Base-by-base conservation (phyloP, 1,140 invertebrate genomes). In the Leptopilina boulardi region DNA sequence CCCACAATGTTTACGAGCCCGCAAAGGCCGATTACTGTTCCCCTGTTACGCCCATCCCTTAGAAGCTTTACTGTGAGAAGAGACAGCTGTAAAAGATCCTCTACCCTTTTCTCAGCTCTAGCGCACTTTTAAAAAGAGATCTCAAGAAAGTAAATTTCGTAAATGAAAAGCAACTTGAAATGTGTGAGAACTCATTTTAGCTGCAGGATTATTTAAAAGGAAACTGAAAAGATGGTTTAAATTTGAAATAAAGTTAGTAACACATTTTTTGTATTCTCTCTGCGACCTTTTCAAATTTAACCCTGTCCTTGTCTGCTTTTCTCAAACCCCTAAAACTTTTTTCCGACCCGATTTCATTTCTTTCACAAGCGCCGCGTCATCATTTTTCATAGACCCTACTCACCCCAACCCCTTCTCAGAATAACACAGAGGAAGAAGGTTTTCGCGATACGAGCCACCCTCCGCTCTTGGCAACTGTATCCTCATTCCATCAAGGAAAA, bases 301-400 rank as follows among this genome's bases (percentile, higher is more conserved):
- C 76, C 66, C 75, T 44, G 73, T 38, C 73, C 83, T 71, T 75
- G 77, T 77, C 86, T 80, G 72, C 77, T 81, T 86, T 84, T 84
- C 81, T 79, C 78, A 80, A 78, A 80, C 83, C 85, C 81, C 75
- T 79, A 47, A 80, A n/a, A 70, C 72, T 80, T 76, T 84, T 79
- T 81, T 77, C 78, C 73, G 82, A 86, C 85, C 87, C 88, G 88
- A 90, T 90, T 91, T 88, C 86, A 90, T 91, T 89, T 89, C 87
- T 88, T 89, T 87, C 85, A 85, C 86, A 87, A 88, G 80, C 82
- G 86, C 88, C 83, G 84, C 88, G 89, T 91, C 89, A 90, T 91
- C 89, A 90, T 91, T 91, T 91, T 91, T 91, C 89, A 90, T 90
- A 88, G 88, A 88, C 85, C 87, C 86, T 77, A 56, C 79, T 78